These are phyloP conservation scores for Dromius quadrimaculatus DNA, from an alignment of 2,888 invertebrate genomes.

Conservation along the genomic window DNA sequence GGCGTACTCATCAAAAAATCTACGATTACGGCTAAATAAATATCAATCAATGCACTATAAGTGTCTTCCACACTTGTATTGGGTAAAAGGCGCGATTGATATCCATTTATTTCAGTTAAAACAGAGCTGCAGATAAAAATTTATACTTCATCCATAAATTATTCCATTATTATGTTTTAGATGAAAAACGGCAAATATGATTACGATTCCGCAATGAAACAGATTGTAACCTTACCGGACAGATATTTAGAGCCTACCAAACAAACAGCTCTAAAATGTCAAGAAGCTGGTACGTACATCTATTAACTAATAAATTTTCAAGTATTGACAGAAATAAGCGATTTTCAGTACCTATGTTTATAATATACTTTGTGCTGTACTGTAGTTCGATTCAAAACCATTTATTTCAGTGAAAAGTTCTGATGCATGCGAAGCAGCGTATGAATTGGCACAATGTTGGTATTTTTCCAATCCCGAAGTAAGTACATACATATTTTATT, in stretches of 20 bases:
- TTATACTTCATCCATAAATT: conserved; percentile 9
- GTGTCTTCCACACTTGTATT: no score
- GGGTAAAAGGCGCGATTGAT: no score
- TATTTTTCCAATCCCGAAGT: conserved; percentile 40
- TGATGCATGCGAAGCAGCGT: conserved; percentile 34
- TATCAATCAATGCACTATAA: no score
- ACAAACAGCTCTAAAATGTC: conserved; percentile 67
- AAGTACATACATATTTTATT: neutral
- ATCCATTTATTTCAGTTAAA: no score
- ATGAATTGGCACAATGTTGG: conserved; percentile 37
- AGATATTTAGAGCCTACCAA: conserved; percentile 67
- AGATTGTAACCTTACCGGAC: conserved; percentile 66
- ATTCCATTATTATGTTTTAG: conserved; percentile 61
- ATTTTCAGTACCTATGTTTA: neutral
- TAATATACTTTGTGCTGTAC: conserved; percentile 4
- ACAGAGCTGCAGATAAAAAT: neutral
- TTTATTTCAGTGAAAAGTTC: conserved; percentile 10
- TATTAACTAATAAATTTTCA: neutral
- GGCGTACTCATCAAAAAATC: no score
- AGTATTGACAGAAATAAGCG: neutral
- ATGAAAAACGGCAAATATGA: conserved; percentile 70
- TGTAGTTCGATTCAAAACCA: no score
- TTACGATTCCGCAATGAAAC: conserved; percentile 67
- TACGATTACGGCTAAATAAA: no score
- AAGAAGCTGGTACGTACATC: conserved; percentile 64